These are phyloP conservation scores for Noturus placidus DNA, from an alignment of 2,113 vertebrate genomes.

Conservation along the genomic window DNA sequence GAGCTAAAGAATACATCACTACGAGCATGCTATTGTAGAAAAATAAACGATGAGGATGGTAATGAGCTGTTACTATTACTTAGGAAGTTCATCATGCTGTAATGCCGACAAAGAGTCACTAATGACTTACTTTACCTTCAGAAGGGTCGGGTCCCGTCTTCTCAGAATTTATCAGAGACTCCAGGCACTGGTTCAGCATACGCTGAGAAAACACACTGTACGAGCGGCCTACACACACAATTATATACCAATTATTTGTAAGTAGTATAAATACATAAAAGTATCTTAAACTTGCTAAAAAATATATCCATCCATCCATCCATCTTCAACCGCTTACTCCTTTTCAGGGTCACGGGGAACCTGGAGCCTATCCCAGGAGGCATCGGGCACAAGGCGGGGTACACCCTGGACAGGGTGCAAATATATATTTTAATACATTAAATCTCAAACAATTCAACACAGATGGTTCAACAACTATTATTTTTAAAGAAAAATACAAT, in stretches of 20 bases:
- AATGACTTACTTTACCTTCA: constrained; percentile 70
- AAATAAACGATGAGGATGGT: no score
- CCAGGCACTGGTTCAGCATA: constrained; percentile 96
- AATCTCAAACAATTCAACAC: no score
- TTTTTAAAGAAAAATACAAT: background rate
- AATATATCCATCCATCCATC: no score
- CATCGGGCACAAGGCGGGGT: no score
- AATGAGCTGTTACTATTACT: no score
- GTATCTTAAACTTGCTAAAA: background rate
- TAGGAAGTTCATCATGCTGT: background rate
- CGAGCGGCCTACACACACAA: constrained; percentile 80
- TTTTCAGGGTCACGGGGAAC: no score
- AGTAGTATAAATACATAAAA: background rate
- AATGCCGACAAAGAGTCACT: background rate
- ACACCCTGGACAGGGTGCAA: no score
- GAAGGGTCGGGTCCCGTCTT: constrained; percentile 92
- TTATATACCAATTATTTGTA: background rate
- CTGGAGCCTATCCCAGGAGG: no score
- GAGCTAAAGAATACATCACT: background rate
- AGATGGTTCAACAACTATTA: no score
- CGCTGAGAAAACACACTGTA: constrained; percentile 94
- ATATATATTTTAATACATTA: background rate
- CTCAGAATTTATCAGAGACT: constrained; percentile 95
- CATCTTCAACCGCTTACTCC: no score
- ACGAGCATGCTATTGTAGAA: background rate